phyloP scores from a whole-genome alignment of 2,888 invertebrate species.

The Pammene aurita region DNA sequence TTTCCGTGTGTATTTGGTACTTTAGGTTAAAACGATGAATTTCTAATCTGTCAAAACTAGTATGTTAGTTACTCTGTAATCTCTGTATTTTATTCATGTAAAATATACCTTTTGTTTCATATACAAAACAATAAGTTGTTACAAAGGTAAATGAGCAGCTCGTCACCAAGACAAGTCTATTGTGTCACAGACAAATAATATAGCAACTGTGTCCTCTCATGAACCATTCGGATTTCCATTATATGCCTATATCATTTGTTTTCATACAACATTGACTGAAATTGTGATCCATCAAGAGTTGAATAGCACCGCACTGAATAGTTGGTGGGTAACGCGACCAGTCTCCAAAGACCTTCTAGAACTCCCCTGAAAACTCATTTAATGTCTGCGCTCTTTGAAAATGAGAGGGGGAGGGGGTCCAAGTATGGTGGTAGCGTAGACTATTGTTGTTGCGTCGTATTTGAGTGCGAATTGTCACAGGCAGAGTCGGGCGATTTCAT shows the following conservation, averaged over 20 bases:
- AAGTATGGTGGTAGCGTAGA: conserved; percentile 57
- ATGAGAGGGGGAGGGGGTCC: conserved; percentile 53
- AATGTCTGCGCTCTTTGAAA: conserved; percentile 49
- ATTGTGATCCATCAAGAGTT: conserved; percentile 78
- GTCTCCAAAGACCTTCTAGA: conserved; percentile 38
- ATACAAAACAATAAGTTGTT: too few relatives aligned
- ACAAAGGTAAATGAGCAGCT: too few relatives aligned
- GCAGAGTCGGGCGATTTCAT: conserved; percentile 72
- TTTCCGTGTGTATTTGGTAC: too few relatives aligned
- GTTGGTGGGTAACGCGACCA: conserved; percentile 69
- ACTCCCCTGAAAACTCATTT: conserved; percentile 59
- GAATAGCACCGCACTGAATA: conserved; percentile 76
- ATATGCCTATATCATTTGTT: conserved; percentile 70
- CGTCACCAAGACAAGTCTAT: neutral
- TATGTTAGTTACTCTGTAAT: too few relatives aligned
- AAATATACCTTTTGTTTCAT: too few relatives aligned
- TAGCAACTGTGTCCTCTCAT: conserved; percentile 43
- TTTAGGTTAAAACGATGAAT: too few relatives aligned
- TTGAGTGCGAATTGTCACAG: conserved; percentile 79
- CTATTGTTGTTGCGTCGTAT: conserved; percentile 74
- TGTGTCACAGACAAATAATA: conserved; percentile 24
- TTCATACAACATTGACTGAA: conserved; percentile 75
- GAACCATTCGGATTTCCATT: conserved; percentile 56
- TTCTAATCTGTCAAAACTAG: too few relatives aligned
- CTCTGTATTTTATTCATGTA: too few relatives aligned